Conservation (phyloP, 2,888 invertebrate species). For the Eudemis profundana region DNA sequence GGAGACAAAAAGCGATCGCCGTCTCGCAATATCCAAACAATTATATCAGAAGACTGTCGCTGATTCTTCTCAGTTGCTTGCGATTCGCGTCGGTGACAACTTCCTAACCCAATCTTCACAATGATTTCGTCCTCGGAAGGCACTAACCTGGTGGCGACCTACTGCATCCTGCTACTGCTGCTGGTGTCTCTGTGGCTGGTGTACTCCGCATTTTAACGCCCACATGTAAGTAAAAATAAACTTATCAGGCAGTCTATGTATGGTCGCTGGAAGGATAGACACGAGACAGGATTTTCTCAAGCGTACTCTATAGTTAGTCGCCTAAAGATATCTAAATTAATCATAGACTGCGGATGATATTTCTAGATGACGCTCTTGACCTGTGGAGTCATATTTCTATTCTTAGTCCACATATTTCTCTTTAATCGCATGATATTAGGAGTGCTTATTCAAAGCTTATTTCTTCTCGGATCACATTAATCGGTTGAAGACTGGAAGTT, state of each 20-base stretch:
- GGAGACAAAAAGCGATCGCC: constrained; percentile 44
- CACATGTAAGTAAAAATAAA: constrained; percentile 56
- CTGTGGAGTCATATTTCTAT: constrained; percentile 23
- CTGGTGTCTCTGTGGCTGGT: constrained; percentile 87
- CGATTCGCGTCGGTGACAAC: constrained; percentile 59
- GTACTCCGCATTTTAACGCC: constrained; percentile 85
- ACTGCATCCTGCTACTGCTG: constrained; percentile 87
- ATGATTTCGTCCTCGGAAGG: constrained; percentile 82
- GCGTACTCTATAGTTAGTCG: too few relatives aligned
- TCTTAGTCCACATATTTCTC: constrained; percentile 10
- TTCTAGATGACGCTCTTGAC: constrained; percentile 32
- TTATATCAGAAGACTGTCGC: constrained; percentile 63
- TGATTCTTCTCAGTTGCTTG: constrained; percentile 66
- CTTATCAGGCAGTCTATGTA: not conserved
- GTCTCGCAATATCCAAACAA: constrained; percentile 37
- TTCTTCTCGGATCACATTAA: too few relatives aligned
- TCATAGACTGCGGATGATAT: constrained; percentile 12
- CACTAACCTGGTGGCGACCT: constrained; percentile 87
- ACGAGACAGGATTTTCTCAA: too few relatives aligned
- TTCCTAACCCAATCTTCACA: constrained; percentile 50
- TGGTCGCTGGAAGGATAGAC: constrained; percentile 1
- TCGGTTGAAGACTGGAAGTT: too few relatives aligned
- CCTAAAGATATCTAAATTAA: too few relatives aligned
- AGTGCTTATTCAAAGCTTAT: too few relatives aligned
- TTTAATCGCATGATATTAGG: too few relatives aligned